Percentiles rank a stretch among this genome's conserved stretches.
Evolutionary conservation across 2,113 vertebrate genomes (phyloP).

Genomic region (Actenoides lindsayi): DNA sequence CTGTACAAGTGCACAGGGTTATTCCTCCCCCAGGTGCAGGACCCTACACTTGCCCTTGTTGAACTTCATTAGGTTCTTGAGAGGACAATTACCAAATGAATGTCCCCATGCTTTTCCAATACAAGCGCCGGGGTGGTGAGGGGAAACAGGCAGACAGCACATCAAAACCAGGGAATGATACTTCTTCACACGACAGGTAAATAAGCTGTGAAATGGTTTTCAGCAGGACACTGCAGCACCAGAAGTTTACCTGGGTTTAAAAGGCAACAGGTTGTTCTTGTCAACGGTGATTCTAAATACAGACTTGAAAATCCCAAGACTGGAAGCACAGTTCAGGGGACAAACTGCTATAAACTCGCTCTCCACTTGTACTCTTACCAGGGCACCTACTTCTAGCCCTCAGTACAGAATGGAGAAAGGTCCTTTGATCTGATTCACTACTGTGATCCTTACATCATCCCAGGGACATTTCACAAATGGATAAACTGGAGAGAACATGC

Average conservation of each 20-base stretch:
- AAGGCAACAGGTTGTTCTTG: background rate
- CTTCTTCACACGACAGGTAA: accelerated
- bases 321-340: background rate
- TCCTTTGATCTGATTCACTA: background rate
- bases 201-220: background rate
- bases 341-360: background rate
- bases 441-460: accelerated
- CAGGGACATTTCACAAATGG: background rate
- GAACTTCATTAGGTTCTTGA: background rate
- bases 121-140: background rate
- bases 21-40: background rate
- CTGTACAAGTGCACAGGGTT: background rate
- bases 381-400: background rate
- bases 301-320: background rate
- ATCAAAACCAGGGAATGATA: background rate
- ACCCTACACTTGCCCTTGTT: background rate
- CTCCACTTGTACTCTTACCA: background rate
- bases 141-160: background rate
- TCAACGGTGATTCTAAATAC: background rate
- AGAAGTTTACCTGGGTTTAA: background rate
- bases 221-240: background rate
- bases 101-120: accelerated
- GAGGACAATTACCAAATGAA: background rate
- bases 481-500: background rate
- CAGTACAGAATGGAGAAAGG: background rate